phyloP scores from a whole-genome alignment of 2,113 vertebrate genomes.

The Anthoscopus minutus region DNA sequence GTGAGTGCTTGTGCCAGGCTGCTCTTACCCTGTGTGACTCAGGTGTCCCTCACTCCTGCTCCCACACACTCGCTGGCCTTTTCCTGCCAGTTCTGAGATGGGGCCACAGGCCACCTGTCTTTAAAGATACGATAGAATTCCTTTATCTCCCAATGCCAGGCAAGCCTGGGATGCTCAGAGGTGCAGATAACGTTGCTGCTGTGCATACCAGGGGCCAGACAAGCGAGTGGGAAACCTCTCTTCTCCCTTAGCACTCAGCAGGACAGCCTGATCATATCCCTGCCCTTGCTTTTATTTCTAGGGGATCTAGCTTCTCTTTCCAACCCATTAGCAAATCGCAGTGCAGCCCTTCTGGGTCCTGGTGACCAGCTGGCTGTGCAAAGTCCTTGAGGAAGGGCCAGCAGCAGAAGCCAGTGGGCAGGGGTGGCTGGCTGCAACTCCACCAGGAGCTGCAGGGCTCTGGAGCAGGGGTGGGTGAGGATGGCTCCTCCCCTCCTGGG shows the following conservation, averaged over 20 bases:
- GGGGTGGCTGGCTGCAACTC: background rate
- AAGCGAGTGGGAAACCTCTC: fast-evolving
- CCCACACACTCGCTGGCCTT: fast-evolving
- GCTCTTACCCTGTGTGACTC: fast-evolving
- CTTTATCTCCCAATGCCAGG: background rate
- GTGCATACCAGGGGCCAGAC: fast-evolving
- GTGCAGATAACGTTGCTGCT: background rate
- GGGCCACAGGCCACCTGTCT: background rate
- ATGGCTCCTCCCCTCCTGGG: no score
- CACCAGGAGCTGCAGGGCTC: background rate
- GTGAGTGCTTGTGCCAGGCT: background rate
- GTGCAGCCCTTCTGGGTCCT: background rate
- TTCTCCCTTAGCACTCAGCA: background rate
- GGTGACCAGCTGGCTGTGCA: no score
- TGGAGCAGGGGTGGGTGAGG: fast-evolving
- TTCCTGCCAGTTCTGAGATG: background rate
- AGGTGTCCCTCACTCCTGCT: background rate
- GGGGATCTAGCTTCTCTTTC: background rate
- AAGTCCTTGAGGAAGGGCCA: background rate
- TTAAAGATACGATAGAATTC: background rate
- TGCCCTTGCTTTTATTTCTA: background rate
- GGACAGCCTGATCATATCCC: background rate
- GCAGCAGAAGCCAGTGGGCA: background rate
- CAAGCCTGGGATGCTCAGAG: background rate
- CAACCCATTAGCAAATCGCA: fast-evolving